Evolutionary conservation across 2,113 vertebrate species (phyloP).

Genomic region (Mesoclemmys tuberculata): DNA sequence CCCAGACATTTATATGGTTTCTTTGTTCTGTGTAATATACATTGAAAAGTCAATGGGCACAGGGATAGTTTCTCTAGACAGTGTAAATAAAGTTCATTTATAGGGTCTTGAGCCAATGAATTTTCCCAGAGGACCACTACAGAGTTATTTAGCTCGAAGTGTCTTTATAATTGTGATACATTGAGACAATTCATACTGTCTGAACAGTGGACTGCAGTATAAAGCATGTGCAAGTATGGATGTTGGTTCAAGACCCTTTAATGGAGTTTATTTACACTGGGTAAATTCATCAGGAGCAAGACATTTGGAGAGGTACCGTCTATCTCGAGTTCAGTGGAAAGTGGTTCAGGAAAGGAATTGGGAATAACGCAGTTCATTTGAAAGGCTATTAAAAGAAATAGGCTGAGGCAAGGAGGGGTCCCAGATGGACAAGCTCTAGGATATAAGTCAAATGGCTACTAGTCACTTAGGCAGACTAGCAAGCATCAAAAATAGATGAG

Average conservation of each 20-base stretch:
- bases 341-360: background rate
- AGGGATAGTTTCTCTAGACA: background rate
- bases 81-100: slow-evolving; percentile 67
- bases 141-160: slow-evolving; percentile 66
- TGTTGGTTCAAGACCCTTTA: slow-evolving; percentile 11
- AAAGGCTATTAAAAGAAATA: background rate
- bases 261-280: background rate
- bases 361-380: background rate
- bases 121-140: slow-evolving; percentile 64
- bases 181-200: slow-evolving; percentile 53
- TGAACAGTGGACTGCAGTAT: slow-evolving; percentile 32
- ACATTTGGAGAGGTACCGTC: slow-evolving; percentile 63
- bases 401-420: slow-evolving; percentile 6
- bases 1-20: background rate
- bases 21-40: background rate
- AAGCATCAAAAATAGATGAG: slow-evolving; percentile 41
- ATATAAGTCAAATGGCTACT: background rate
- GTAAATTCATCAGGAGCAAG: slow-evolving; percentile 51
- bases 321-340: slow-evolving; percentile 36
- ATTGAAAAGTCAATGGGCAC: background rate
- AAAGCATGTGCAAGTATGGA: background rate
- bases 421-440: slow-evolving; percentile 7
- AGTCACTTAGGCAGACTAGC: background rate
- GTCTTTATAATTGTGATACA: slow-evolving; percentile 73
- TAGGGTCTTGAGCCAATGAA: slow-evolving; percentile 56